A percentile compares a stretch with the other conserved stretches of the same genome.
Conservation (phyloP, 2,888 invertebrate species). For the Frankliniella intonsa region DNA sequence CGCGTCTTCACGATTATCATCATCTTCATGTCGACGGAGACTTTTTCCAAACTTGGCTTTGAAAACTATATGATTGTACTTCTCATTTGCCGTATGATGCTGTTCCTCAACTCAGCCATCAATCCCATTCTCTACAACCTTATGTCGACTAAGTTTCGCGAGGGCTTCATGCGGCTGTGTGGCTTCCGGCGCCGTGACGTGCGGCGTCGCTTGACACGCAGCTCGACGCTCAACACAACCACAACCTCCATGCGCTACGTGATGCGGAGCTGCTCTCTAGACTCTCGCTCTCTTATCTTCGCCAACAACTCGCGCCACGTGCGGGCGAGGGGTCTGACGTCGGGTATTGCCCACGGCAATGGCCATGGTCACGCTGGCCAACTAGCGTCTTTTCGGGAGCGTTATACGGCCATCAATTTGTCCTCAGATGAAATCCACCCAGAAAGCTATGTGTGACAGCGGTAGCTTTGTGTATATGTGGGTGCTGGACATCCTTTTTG, state of each 20-base stretch:
- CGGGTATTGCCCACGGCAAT: conserved; percentile 43
- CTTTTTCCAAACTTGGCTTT: conserved; percentile 62
- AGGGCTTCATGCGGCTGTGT: conserved; percentile 68
- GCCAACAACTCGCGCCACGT: conserved; percentile 38
- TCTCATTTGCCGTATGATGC: conserved; percentile 79
- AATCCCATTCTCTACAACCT: conserved; percentile 90
- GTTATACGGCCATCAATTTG: conserved; percentile 6
- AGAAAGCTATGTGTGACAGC: conserved; percentile 43
- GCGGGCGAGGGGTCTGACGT: background rate
- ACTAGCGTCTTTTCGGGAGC: background rate
- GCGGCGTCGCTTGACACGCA: conserved; percentile 25
- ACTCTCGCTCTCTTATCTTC: conserved; percentile 36
- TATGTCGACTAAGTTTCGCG: conserved; percentile 85
- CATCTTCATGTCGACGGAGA: conserved; percentile 67
- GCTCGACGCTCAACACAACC: conserved; percentile 31
- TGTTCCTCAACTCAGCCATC: conserved; percentile 83
- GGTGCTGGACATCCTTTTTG: background rate
- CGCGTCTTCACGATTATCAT: conserved; percentile 78
- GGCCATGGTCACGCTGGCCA: conserved; percentile 44
- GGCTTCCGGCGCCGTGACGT: conserved; percentile 45
- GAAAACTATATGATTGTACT: conserved; percentile 77
- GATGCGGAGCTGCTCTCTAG: conserved; percentile 34
- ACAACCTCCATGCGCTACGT: conserved; percentile 30
- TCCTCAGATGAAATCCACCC: conserved; percentile 39
- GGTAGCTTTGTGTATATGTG: too few species aligned